Base-by-base conservation (phyloP, 1,140 invertebrate genomes). In the Zophobas atratus region DNA sequence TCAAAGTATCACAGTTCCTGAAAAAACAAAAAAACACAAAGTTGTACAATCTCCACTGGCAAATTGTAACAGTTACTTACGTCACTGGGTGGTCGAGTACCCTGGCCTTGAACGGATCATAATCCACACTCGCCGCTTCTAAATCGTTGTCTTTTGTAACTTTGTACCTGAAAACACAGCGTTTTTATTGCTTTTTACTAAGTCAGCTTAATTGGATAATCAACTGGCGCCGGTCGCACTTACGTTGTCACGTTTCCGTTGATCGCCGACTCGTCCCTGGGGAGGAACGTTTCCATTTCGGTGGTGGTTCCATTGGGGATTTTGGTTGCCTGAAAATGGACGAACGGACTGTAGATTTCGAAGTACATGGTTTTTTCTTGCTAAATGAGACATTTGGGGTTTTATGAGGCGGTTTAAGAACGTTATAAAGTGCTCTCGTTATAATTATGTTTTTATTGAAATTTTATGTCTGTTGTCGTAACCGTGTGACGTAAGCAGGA, bases 1-100 rank as follows among this genome's bases (percentile, higher is more conserved):
- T 95, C 56, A 96, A 88, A 0, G 95, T 96, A 84, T 95, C 94
- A 84, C 90, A 92, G 86, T 96, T 93, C 43, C 94, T 95, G 87
- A 33, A 87, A 86, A 70, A 76, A 57, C 48, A 67, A 67, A 76
- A 76, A 56, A 46, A 51, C 43, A 20, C 32, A 34, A 70, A 48
- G 8, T 70, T 32, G 43, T 33, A 36, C 4, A 36, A 20, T 63
- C 38, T 63, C 43, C 43, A 3, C 8, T 46, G 43, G 3, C 3
- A 8, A 46, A 8, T 46, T 46, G 43, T 8, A 8, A 3, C 43
- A 51, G 20, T n/a, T 43, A 91, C 93, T 94, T 90, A 95, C 94
- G 94, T 94, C 70, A 94, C 95, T 56, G 94, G 92, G 87, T 94
- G 93, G 33, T 92, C 91, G 80, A 93, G 86, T 77, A 91, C 90